Conservation (phyloP, 2,888 invertebrate species). For the Empis stercorea region DNA sequence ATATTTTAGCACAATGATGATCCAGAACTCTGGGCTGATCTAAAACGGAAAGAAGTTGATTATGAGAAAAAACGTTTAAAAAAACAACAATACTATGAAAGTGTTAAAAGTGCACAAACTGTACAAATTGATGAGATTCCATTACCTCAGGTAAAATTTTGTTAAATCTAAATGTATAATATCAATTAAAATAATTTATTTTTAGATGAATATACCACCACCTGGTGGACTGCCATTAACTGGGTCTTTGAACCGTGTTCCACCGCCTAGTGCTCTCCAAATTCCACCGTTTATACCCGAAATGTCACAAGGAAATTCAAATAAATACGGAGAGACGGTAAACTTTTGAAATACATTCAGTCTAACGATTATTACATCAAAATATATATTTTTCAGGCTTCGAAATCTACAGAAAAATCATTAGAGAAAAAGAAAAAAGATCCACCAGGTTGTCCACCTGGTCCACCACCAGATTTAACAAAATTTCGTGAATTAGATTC, state of each 20-base stretch:
- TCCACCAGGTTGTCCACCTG: constrained; percentile 79
- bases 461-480: constrained; percentile 62
- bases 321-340: not conserved
- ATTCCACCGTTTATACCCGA: constrained; percentile 24
- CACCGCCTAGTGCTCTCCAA: constrained; percentile 29
- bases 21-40: constrained; percentile 81
- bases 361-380: too few species aligned
- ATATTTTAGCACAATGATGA: constrained; percentile 78
- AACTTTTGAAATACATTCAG: too few species aligned
- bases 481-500: constrained; percentile 49
- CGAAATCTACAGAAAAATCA: constrained; percentile 18
- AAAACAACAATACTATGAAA: constrained; percentile 85
- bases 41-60: constrained; percentile 82
- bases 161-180: constrained; percentile 15
- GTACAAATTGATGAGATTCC: constrained; percentile 95
- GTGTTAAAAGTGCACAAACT: constrained; percentile 88
- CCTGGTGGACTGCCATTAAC: constrained; percentile 54
- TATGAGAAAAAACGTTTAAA: constrained; percentile 82
- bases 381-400: too few species aligned
- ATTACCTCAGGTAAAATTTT: constrained; percentile 47
- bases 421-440: constrained; percentile 39
- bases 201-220: too few species aligned
- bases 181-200: not conserved
- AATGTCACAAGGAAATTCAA: not conserved
- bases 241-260: constrained; percentile 24